Percentiles rank a stretch among this genome's conserved stretches.
phyloP scores from a whole-genome alignment of 2,888 invertebrate genomes.

The Drosophila tanythrix region DNA sequence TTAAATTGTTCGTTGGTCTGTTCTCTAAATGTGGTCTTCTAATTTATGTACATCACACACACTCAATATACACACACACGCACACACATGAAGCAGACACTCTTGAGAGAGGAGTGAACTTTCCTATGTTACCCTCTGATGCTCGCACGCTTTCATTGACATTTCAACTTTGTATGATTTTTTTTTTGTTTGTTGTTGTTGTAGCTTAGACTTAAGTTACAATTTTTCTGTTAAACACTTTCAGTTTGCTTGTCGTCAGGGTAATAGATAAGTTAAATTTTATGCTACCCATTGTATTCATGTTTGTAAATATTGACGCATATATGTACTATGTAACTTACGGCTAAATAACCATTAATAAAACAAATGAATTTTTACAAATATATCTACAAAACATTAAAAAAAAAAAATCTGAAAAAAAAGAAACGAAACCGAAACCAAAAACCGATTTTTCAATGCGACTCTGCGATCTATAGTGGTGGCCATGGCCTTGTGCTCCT shows the following conservation, averaged over 20 bases:
- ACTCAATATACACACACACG: conserved; percentile 16
- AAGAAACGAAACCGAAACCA: conserved; percentile 32
- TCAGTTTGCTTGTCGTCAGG: conserved; percentile 51
- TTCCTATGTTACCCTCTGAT: conserved; percentile 28
- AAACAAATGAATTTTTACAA: conserved; percentile 28
- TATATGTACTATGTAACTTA: conserved; percentile 43
- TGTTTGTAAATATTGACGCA: conserved; percentile 76
- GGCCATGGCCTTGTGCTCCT: conserved; percentile 26
- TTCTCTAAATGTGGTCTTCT: conserved; percentile 37
- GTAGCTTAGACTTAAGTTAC: conserved; percentile 48
- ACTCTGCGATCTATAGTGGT: conserved; percentile 17
- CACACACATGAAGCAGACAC: conserved; percentile 15
- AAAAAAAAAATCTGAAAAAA: conserved; percentile 22
- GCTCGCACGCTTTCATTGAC: conserved; percentile 43
- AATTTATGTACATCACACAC: conserved; percentile 46
- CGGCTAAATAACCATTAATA: conserved; percentile 42
- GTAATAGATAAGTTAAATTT: conserved; percentile 56
- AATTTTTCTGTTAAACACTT: conserved; percentile 37
- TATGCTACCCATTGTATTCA: conserved; percentile 59
- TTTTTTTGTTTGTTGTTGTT: conserved; percentile 32
- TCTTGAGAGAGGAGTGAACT: conserved; percentile 17
- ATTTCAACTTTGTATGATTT: conserved; percentile 35
- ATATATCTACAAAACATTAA: conserved; percentile 21
- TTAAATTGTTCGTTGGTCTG: conserved; percentile 20
- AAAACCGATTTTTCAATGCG: conserved; percentile 35